phyloP scores from a whole-genome alignment of 2,113 vertebrate species.

The Sturnus vulgaris region DNA sequence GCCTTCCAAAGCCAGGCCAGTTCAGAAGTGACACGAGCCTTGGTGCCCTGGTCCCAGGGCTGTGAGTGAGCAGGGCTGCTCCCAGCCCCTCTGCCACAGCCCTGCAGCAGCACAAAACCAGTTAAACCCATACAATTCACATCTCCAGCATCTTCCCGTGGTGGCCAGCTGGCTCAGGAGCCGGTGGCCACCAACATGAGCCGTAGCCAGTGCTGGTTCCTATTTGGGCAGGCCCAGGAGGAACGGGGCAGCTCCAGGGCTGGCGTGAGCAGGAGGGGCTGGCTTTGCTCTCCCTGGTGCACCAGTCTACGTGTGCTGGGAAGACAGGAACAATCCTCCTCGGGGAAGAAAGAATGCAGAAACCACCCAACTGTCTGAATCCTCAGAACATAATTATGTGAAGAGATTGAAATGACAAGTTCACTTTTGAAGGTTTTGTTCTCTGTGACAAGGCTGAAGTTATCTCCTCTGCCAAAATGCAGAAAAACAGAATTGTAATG shows the following conservation, averaged over 20 bases:
- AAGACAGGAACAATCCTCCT: background rate
- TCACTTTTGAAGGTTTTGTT: slow-evolving; percentile 65
- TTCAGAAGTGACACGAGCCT: accelerated
- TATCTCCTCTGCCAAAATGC: slow-evolving; percentile 53
- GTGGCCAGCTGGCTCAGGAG: background rate
- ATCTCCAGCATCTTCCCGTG: accelerated
- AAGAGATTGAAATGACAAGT: slow-evolving; percentile 57
- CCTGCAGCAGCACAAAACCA: background rate
- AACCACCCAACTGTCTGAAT: slow-evolving; percentile 25
- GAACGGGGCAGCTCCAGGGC: background rate
- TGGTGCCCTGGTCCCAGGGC: background rate
- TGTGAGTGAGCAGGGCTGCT: background rate
- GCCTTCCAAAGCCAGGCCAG: background rate
- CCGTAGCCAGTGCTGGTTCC: accelerated
- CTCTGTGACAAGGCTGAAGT: slow-evolving; percentile 59
- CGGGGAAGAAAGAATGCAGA: background rate
- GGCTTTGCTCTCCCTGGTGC: background rate
- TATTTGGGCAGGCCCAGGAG: background rate
- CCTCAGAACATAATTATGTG: slow-evolving; percentile 35
- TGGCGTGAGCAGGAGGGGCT: background rate
- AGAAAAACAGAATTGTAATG: slow-evolving; percentile 60
- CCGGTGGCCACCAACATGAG: background rate
- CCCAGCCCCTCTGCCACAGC: accelerated
- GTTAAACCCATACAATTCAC: accelerated
- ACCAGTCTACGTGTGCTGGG: background rate